Base-by-base conservation (phyloP, 1,140 invertebrate species). In the Lasioglossum baleicum region DNA sequence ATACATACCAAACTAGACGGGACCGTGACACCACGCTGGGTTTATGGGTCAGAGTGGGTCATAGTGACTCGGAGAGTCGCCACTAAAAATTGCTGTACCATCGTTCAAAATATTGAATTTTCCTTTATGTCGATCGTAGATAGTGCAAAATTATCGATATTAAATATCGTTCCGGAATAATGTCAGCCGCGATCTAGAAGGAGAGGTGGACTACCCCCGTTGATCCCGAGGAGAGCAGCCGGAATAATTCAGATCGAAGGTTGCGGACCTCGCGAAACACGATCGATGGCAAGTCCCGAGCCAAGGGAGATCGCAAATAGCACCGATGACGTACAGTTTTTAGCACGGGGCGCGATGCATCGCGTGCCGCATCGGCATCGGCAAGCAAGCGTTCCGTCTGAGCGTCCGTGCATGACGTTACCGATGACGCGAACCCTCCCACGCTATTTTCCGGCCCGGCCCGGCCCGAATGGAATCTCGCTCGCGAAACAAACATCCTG, bases 271-370 rank as follows among this genome's bases (percentile, higher is more conserved):
- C 42, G 48, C 35, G 40, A 61, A 77, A 20, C 40, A 60, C 66
- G 22, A 63, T 81, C 74, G 56, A 79, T 79, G 51, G 15, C 2
- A 17, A 15, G 51, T 40, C 61, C n/a, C 53, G 56, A 60, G 26
- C n/a, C 60, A 11, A 7, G 69, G 56, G 7, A 22, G 48, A 22
- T n/a, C 42, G 71, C 22, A 75, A 80, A 85, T 85, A 84, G 78
- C 78, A 48, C 60, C 83, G 66, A 73, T 84, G 83, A 85, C 83
- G 83, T 78, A 74, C 17, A 40, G 64, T 84, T 84, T 84, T 77
- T 71, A 20, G 61, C 51, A 15, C 48, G 35, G 22, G 8, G 7
- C 35, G 65, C 71, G 26, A 51, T 51, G 78, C 63, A 74, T 51
- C 71, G 71, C n/a, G 20, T 51, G 26, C 35, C 35, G 40, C 20